Evolutionary conservation across 2,888 invertebrate species (phyloP), one percentile per base, ranked within the genome.

Genomic region (Micoletzkya japonica): DNA sequence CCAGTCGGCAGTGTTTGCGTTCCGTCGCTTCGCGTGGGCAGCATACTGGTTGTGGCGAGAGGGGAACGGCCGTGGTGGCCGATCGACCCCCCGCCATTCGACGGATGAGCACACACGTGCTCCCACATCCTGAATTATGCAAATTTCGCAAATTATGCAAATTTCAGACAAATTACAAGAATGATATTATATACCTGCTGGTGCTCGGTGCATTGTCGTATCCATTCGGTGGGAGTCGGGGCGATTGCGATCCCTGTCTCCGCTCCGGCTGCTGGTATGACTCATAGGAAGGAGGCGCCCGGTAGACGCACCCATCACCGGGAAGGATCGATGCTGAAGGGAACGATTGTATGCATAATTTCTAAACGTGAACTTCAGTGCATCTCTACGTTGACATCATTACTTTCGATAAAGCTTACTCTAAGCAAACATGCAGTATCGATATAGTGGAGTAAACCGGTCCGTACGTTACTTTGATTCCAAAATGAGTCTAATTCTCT

Each of bases 1-100:
- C 72, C 52, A 66, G 50, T 50, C 2, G 76, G 74, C 44, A 77
- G 70, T 2, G 77, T 77, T 63, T 75, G 73, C 14, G 74, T 76
- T 44, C 74, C 74, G 28, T 75, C 77, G 17, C 61, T 37, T 32
- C 72, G 36, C 14, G 34, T 61, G 32, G 34, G 36, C 20, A 39
- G n/a, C n/a, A n/a, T n/a, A n/a, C n/a, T n/a, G n/a, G 36, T 34
- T 6, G 24, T 14, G 63, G 36, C 26, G 26, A 50, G 24, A 52
- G n/a, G 30, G 44, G 44, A 44, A 44, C 44, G 10, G 10, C 44
- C 20, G 10, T 44, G 44, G 20, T 10, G 20, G 44, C 54, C 37
- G 32, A 30, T 7, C 7, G 32, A 60, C 7, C 68, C 57, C 17
- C 6, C 30, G n/a, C 49, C 49, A 24, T 37, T 1, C 20, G 57